Base-by-base conservation (phyloP, 2,113 vertebrate species). In the Colistium nudipinnis region DNA sequence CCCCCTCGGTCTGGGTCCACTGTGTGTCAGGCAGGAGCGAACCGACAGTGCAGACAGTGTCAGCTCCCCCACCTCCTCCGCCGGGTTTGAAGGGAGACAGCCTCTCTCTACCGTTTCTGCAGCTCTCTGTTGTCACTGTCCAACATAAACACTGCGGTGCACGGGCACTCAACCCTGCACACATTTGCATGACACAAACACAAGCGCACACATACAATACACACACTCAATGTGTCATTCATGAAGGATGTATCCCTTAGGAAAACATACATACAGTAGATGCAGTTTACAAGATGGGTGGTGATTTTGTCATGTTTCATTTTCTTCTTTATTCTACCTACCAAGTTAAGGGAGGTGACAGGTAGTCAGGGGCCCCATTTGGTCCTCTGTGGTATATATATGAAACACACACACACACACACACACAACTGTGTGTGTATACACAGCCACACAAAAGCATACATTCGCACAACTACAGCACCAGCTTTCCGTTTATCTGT, bases 401-500 rank as follows among this genome's bases (percentile, higher is more conserved):
- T 30, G 13, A 24, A 20, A 43, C 51, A 33, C 6, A n/a, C n/a
- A n/a, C n/a, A n/a, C n/a, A n/a, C n/a, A n/a, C n/a, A n/a, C n/a
- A n/a, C n/a, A n/a, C n/a, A n/a, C n/a, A n/a, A n/a, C n/a, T n/a
- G n/a, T n/a, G 2, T 10, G 9, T 27, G 13, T 7, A 6, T 6
- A 45, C 39, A 66, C 28, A 48, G n/a, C 24, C 36, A 33, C 17
- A 54, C 12, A 51, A 39, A 38, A 4, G 19, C 35, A 41, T n/a
- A 43, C 20, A 61, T 25, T 62, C 49, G 68, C 49, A 74, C 22
- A 61, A 3, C n/a, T 43, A 19, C 24, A 59, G 64, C 48, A 54
- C 8, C 44, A 24, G 48, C 25, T 63, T 76, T 57, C 52, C 35
- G 72, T 82, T 77, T 70, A 63, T 86, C 67, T 68, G 60, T 66